Evolutionary conservation across 2,888 invertebrate genomes (phyloP), one percentile per base, ranked within the genome.

Genomic region (Stenoptilia bipunctidactyla): DNA sequence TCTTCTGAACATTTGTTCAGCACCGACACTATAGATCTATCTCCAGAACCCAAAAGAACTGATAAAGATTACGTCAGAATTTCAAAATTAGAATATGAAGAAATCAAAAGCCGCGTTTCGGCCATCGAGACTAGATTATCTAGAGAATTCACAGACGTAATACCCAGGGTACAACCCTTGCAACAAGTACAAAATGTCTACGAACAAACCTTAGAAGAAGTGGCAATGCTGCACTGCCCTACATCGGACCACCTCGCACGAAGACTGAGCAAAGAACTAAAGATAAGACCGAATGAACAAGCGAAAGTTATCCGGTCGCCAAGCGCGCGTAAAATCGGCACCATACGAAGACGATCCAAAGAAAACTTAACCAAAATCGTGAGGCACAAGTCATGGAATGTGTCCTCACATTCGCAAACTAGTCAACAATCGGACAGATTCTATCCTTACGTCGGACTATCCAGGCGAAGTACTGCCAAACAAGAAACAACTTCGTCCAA

Each of bases 291-390:
- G 35, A 90, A 88, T 43, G 83, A 85, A 27, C 90, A 92, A 52
- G 85, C 88, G 38, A 89, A 89, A 56, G 86, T 92, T 5, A 90
- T 92, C 45, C 74, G 92, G 47, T 93, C 93, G 0, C 93, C 93
- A 0, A 93, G 92, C 61, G 92, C 92, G 1, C 83, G 93, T 38
- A 93, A 92, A 84, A 93, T 93, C 43, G 92, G 92, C 13, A 88
- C 87, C 6, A 86, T 93, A 49, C 75, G 92, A 55, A 83, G 92
- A 36, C 79, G 91, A 39, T 92, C 92, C 0, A 87, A 88, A 59
- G 92, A 92, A 51, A 80, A 84, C 46, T 65, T 72, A 35, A 80
- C 74, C 1, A 85, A 85, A 65, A 66, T 89, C 15, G 79, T 84
- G 13, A 76, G 90, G 25, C 89, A 88, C 49, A 87, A 88, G 50